Evolutionary conservation across 2,888 invertebrate species (phyloP), one percentile per base, ranked within the genome.

Genomic region (Synanthedon andrenaeformis): DNA sequence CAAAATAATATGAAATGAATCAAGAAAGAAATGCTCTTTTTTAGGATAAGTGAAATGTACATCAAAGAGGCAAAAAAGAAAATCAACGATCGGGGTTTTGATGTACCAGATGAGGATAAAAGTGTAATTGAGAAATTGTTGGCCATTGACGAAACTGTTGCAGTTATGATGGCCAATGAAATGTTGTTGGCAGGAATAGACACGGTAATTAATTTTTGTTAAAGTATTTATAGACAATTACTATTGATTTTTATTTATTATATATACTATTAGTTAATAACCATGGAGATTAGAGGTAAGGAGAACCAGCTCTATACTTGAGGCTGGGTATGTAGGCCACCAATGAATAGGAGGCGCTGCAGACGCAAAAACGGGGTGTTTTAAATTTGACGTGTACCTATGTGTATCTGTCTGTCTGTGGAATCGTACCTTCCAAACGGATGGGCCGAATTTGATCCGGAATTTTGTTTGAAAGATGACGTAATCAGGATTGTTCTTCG

Each of bases 121-220:
- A 92, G 92, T 66, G 84, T 93, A 17, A 76, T 93, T 55, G 91
- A 93, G 69, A 90, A 90, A 62, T 68, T 93, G 28, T 70, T 91
- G n/a, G 84, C 83, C 6, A 84, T 90, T 17, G 90, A 92, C 64
- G 88, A 89, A 55, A 84, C 82, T 64, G 87, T 91, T 10, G 93
- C 93, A 0, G 66, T 89, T 28, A 88, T 91, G 60, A 92, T 93
- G 90, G 91, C 91, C 1, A 86, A 90, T 60, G 93, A 93, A 69
- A 90, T 93, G 90, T 64, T 93, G 35, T 77, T 90, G 51, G 93
- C 92, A 50, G 93, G 93, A 54, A 89, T 92, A 45, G 93, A 94
- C 69, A 93, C 93, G 53, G 93, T 94, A 77, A 82, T 62, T 61
- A 45, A 45, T 35, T 35, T 10, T 35, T 10, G 10, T 35, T 10